These are phyloP conservation scores for Scaptomyza graminum DNA, from an alignment of 1,140 invertebrate species.

Conservation along the genomic window DNA sequence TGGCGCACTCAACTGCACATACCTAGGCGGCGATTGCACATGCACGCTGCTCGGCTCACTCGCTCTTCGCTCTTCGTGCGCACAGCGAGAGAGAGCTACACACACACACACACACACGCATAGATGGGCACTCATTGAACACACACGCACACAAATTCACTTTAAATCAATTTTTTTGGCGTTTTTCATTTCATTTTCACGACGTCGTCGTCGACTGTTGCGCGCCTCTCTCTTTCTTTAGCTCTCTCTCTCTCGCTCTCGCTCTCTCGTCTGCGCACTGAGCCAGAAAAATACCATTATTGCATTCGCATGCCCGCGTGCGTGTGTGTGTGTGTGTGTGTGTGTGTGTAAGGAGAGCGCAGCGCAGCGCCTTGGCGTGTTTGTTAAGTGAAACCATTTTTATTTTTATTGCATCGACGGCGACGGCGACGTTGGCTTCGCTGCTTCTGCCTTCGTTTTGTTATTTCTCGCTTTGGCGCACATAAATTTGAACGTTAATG, in stretches of 20 bases:
- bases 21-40: neutral
- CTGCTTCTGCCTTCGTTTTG: conserved; percentile 55
- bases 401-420: conserved; percentile 66
- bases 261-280: conserved; percentile 35
- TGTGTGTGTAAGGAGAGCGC: conserved; percentile 14
- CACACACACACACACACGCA: conserved; percentile 1
- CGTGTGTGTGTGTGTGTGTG: conserved; percentile 8
- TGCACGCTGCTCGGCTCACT: neutral
- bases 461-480: conserved; percentile 82
- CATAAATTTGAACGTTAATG: conserved; percentile 80
- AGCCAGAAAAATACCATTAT: conserved; percentile 79
- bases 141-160: conserved; percentile 65
- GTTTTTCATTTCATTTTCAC: conserved; percentile 81
- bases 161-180: conserved; percentile 81
- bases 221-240: conserved; percentile 32
- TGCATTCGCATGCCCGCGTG: conserved; percentile 8
- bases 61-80: neutral
- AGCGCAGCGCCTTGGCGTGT: conserved; percentile 68
- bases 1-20: neutral
- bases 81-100: neutral
- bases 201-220: conserved; percentile 56
- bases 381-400: conserved; percentile 83
- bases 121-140: conserved; percentile 3
- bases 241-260: conserved; percentile 7
- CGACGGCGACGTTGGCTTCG: conserved; percentile 25